phyloP scores from a whole-genome alignment of 1,140 invertebrate genomes.

The Sipha flava region DNA sequence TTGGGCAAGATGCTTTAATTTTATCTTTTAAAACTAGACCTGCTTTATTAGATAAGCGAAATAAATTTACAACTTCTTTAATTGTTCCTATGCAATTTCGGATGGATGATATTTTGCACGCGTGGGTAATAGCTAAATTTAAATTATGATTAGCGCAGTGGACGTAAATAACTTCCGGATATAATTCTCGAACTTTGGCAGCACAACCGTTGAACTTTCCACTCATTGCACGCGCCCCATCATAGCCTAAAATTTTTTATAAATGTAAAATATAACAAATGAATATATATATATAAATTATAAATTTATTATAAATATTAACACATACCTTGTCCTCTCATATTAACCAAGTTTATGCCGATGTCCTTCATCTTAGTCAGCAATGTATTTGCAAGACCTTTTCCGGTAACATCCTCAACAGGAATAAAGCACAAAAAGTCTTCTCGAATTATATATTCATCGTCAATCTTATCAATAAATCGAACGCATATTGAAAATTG shows the following conservation, averaged over 20 bases:
- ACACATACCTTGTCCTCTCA: constrained; percentile 6
- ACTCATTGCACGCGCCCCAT: not conserved
- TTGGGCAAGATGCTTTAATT: not conserved
- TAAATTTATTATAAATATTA: not conserved
- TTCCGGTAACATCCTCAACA: constrained; percentile 1
- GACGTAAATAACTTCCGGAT: not conserved
- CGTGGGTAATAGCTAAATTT: not conserved
- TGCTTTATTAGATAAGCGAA: not conserved
- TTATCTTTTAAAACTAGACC: not conserved
- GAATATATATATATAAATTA: not conserved
- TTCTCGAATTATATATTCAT: not conserved
- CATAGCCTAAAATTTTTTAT: not conserved
- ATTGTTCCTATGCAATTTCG: not conserved
- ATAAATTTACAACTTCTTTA: constrained; percentile 9
- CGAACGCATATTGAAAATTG: not conserved
- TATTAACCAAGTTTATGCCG: not conserved
- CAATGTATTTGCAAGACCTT: not conserved
- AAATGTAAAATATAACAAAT: not conserved
- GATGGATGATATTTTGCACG: not conserved
- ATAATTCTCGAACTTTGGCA: not conserved
- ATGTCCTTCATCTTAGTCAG: not conserved
- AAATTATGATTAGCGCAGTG: not conserved
- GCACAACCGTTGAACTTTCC: not conserved
- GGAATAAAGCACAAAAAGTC: constrained; percentile 9
- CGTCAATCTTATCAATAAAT: not conserved